Evolutionary conservation across 2,888 invertebrate genomes (phyloP).

Genomic region (Punctoribates punctum): DNA sequence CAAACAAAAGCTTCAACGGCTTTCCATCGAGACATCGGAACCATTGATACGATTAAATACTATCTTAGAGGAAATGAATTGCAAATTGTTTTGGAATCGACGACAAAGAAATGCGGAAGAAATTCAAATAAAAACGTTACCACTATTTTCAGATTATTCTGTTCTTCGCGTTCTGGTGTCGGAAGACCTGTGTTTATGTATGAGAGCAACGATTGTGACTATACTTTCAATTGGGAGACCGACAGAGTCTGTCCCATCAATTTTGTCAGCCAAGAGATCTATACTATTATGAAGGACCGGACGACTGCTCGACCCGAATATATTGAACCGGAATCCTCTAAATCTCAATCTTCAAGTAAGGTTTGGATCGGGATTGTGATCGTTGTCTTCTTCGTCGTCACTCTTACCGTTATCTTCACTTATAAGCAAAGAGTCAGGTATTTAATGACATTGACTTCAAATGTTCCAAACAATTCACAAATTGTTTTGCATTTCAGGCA

Average conservation of each 20-base stretch:
- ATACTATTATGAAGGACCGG: not conserved
- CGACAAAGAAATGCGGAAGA: conserved; percentile 46
- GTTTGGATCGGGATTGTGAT: conserved; percentile 19
- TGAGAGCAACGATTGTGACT: conserved; percentile 48
- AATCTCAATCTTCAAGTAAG: not conserved
- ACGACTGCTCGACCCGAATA: not conserved
- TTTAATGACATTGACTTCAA: not conserved
- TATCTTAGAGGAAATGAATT: conserved; percentile 44
- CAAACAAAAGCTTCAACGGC: conserved; percentile 47
- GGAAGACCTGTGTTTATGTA: conserved; percentile 46
- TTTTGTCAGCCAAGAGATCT: not conserved
- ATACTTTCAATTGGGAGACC: conserved; percentile 48
- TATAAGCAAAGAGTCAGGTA: conserved; percentile 26
- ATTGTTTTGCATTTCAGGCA: not conserved
- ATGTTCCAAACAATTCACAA: not conserved
- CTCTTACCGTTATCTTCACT: not conserved
- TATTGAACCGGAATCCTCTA: not conserved
- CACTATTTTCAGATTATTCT: conserved; percentile 46
- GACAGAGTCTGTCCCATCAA: conserved; percentile 41
- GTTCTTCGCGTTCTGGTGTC: conserved; percentile 41
- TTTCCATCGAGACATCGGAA: conserved; percentile 47
- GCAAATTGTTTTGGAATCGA: conserved; percentile 41
- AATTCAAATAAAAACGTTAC: conserved; percentile 46
- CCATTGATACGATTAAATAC: conserved; percentile 41
- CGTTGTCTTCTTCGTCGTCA: not conserved